Evolutionary conservation across 2,113 vertebrate species (phyloP).

Genomic region (Formicarius rufipectus): DNA sequence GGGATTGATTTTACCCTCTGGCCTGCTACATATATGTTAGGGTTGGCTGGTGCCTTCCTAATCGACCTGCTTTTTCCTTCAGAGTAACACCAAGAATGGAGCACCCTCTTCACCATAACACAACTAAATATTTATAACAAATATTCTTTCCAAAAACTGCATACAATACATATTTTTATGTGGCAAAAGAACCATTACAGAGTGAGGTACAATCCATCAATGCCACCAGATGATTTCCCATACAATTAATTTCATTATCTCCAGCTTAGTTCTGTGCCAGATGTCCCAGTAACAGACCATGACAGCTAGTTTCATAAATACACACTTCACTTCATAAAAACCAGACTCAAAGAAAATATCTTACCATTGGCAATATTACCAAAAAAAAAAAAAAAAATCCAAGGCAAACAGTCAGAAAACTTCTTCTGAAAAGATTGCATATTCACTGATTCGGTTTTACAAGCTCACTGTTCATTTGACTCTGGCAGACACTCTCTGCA

Average conservation of each 20-base stretch:
- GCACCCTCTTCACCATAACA: background rate
- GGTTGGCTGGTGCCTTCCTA: background rate
- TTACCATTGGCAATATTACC: too few species aligned
- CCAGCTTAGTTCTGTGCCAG: background rate
- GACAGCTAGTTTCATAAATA: background rate
- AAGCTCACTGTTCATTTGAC: background rate
- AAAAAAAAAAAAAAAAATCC: too few species aligned
- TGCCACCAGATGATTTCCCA: background rate
- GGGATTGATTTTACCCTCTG: background rate
- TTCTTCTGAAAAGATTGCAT: background rate
- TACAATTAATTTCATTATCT: background rate
- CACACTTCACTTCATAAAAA: background rate
- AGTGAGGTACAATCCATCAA: background rate
- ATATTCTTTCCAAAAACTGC: background rate
- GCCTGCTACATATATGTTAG: rapidly evolving
- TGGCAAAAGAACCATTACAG: background rate
- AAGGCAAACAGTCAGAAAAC: background rate
- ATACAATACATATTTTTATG: background rate
- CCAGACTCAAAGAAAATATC: background rate
- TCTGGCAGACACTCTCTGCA: background rate
- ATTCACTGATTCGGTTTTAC: background rate
- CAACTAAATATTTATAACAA: background rate
- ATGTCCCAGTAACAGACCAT: background rate
- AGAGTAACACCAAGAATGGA: background rate
- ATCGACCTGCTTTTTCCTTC: background rate